phyloP scores from a whole-genome alignment of 2,888 invertebrate species.

The Smittia aterrima region DNA sequence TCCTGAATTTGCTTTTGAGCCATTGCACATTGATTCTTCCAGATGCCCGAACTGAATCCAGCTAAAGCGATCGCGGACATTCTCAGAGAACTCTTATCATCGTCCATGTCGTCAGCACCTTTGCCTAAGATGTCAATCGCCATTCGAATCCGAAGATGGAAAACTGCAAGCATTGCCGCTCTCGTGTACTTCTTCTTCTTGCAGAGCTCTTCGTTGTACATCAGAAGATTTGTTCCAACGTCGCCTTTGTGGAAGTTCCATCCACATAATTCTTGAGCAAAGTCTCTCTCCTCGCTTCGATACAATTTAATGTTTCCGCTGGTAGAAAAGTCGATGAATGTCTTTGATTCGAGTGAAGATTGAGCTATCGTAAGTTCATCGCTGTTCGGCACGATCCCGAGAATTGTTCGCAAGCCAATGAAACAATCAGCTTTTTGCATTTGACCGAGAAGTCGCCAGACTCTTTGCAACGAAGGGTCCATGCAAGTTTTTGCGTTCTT shows the following conservation, averaged over 20 bases:
- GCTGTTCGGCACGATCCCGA: constrained; percentile 47
- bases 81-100: constrained; percentile 51
- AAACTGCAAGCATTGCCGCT: constrained; percentile 88
- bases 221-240: background rate
- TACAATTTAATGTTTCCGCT: constrained; percentile 43
- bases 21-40: constrained; percentile 70
- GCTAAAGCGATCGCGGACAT: constrained; percentile 74
- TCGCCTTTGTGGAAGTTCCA: constrained; percentile 81
- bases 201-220: constrained; percentile 66
- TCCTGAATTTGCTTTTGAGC: constrained; percentile 79
- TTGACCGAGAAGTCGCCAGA: constrained; percentile 66
- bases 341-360: constrained; percentile 45
- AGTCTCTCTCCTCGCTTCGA: constrained; percentile 72
- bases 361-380: constrained; percentile 30
- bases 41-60: constrained; percentile 82
- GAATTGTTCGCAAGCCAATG: constrained; percentile 56
- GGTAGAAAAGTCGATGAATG: constrained; percentile 51
- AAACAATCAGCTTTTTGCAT: constrained; percentile 60
- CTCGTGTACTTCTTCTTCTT: constrained; percentile 70
- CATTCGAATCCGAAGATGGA: constrained; percentile 78
- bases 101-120: constrained; percentile 57
- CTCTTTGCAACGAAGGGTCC: constrained; percentile 69
- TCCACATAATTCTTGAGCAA: constrained; percentile 82
- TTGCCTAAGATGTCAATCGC: constrained; percentile 84
- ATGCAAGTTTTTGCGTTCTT: constrained; percentile 78